phyloP scores from a whole-genome alignment of 2,113 vertebrate species.

The Nothocercus julius region DNA sequence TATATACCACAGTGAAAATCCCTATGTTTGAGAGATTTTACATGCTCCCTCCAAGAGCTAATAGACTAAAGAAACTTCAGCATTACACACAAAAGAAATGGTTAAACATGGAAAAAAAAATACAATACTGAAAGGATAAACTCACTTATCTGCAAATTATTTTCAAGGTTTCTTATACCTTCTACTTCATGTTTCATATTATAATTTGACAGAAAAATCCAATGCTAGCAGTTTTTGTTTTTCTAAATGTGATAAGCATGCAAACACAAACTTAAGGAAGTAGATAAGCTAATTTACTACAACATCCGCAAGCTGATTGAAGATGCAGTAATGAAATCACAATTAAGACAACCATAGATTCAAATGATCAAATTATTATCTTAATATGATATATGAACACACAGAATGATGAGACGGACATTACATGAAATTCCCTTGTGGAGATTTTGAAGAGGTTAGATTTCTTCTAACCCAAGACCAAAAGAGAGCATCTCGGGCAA shows the following conservation, averaged over 20 bases:
- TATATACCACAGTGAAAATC: not conserved
- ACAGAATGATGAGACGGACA: not conserved
- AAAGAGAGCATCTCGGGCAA: not conserved
- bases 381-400: not conserved
- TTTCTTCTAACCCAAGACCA: not conserved
- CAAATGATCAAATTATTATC: slow-evolving; percentile 41
- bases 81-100: not conserved
- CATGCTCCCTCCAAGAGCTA: not conserved
- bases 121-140: accelerated
- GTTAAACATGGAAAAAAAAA: not conserved
- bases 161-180: not conserved
- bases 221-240: not conserved
- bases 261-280: not conserved
- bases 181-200: not conserved
- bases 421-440: accelerated
- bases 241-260: not conserved
- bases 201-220: slow-evolving; percentile 1
- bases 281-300: slow-evolving; percentile 25
- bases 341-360: not conserved
- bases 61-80: not conserved
- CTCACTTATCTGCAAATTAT: not conserved
- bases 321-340: slow-evolving; percentile 52
- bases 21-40: not conserved
- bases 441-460: not conserved
- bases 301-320: slow-evolving; percentile 36